Base-by-base conservation (phyloP, 1,140 invertebrate genomes). In the Papilio polyxenes region DNA sequence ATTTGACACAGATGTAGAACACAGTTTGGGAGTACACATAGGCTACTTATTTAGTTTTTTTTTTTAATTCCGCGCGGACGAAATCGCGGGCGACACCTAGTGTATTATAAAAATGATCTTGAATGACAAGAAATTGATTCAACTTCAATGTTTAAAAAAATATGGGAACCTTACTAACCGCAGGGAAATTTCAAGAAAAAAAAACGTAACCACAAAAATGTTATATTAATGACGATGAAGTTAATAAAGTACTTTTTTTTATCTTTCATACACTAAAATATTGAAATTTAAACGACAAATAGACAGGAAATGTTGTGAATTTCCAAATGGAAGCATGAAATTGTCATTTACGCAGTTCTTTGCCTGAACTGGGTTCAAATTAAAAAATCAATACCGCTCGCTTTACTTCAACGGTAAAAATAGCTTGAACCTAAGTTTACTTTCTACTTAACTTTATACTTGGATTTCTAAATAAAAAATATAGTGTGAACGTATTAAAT, bases 331-430 rank as follows among this genome's bases (percentile, higher is more conserved):
- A 31, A 65, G 9, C 31, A 72, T 72, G 65, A 72, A 72, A 72
- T 72, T 40, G 65, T 72, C 65, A 72, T 72, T 44, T 72, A 72
- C 65, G 65, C 59, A 65, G 59, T 72, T 31, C 65, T 31, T 65
- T 65, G 62, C 65, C 13, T 40, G 31, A 65, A 65, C 59, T 20
- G n/a, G 59, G 65, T 72, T 72, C 65, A 72, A 72, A 72, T 72
- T 72, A 72, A 72, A 72, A 72, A 72, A 72, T 72, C 65, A 37
- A 72, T 72, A 72, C 65, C 31, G 65, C 23, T 40, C 65, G 31
- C 65, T 15, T 37, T 3, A 37, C 62, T 65, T 31, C 23, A 40
- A 40, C 5, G 31, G 13, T 53, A 53, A 53, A 17, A 17, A 31
- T 37, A 72, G 23, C 37, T 72, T 9, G 59, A 69, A 37, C 11